These are phyloP conservation scores for Druceiella hillmani DNA, from an alignment of 2,888 invertebrate species.

Conservation along the genomic window DNA sequence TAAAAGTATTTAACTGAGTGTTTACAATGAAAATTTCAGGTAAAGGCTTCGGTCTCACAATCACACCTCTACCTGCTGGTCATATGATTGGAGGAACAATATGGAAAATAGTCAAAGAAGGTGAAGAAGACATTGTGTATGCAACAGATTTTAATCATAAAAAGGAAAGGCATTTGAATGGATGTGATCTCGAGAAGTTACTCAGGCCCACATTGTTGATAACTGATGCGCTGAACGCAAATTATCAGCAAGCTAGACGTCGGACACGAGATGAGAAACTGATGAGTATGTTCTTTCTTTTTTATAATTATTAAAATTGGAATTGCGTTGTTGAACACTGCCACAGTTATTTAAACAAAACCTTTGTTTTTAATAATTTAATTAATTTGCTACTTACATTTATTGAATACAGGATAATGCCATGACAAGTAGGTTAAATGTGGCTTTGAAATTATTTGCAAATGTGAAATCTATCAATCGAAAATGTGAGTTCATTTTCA, in stretches of 20 bases:
- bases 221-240: slow-evolving; percentile 93
- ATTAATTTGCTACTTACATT: too few relatives aligned
- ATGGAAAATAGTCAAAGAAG: slow-evolving; percentile 97
- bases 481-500: too few relatives aligned
- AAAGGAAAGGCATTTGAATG: slow-evolving; percentile 95
- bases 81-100: slow-evolving; percentile 99
- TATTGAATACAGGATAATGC: too few relatives aligned
- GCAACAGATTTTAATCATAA: slow-evolving; percentile 99
- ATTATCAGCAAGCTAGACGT: slow-evolving; percentile 86
- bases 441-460: too few relatives aligned
- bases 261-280: slow-evolving; percentile 92
- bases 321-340: not conserved
- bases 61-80: slow-evolving; percentile 93
- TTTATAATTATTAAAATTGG: not conserved
- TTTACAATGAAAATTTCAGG: slow-evolving; percentile 45
- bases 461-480: too few relatives aligned
- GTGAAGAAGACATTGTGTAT: slow-evolving; percentile 97
- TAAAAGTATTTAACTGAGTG: not conserved
- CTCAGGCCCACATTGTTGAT: slow-evolving; percentile 91
- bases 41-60: slow-evolving; percentile 92
- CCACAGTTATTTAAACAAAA: not conserved
- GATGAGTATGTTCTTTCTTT: slow-evolving; percentile 65
- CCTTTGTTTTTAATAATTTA: too few relatives aligned
- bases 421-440: too few relatives aligned
- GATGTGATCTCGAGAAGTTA: slow-evolving; percentile 87